These are phyloP conservation scores for Falco punctatus DNA, from an alignment of 2,113 vertebrate species.

Conservation along the genomic window DNA sequence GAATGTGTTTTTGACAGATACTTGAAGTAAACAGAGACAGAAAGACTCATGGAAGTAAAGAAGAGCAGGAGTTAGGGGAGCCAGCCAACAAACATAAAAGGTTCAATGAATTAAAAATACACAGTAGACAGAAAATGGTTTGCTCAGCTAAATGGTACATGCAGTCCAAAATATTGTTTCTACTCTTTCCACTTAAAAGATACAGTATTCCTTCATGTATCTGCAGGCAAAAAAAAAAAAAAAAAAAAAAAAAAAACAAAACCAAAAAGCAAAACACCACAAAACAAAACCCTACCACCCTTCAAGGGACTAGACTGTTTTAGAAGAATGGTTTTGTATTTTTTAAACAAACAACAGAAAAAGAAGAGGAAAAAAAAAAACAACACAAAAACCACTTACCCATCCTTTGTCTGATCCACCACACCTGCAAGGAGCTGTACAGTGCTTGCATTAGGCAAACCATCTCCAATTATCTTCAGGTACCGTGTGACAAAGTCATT, in stretches of 20 bases:
- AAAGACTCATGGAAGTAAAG: background rate
- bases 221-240: background rate
- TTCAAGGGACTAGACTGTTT: background rate
- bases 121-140: background rate
- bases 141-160: background rate
- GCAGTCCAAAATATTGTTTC: background rate
- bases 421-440: constrained; percentile 84
- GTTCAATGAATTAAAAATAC: constrained; percentile 36
- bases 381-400: constrained; percentile 68
- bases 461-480: constrained; percentile 82
- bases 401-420: constrained; percentile 89
- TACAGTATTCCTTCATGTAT: background rate
- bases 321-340: background rate
- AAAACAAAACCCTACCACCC: background rate
- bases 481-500: constrained; percentile 85
- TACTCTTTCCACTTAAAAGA: background rate
- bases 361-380: background rate
- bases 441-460: constrained; percentile 78
- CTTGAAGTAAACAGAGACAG: constrained; percentile 38
- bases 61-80: background rate
- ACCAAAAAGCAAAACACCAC: no score
- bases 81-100: constrained; percentile 2
- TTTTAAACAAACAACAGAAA: background rate
- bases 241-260: no score
- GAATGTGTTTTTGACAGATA: constrained; percentile 12